Evolutionary conservation across 2,888 invertebrate species (phyloP), one percentile per base, ranked within the genome.

Genomic region (Epirrhoe alternata): DNA sequence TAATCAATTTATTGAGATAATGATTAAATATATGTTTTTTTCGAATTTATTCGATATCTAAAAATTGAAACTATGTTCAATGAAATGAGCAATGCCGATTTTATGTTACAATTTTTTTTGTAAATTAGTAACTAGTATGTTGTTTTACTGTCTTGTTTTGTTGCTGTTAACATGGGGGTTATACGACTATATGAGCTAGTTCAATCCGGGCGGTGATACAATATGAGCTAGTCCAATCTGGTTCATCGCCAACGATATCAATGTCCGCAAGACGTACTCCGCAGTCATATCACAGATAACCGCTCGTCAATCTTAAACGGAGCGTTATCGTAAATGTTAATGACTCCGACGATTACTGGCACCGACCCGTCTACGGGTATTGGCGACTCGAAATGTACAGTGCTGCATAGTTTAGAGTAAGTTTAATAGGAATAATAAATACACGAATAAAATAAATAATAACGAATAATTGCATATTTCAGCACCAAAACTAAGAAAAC

Each of bases 241-340:
- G 53, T 33, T 31, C 30, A 42, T 31, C 45, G 42, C 64, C 50
- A 42, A 57, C 38, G 38, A 42, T 42, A 42, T 42, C 38, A 42
- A 42, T 42, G 38, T 42, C n/a, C 47, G 31, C 16, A 52, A 51
- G 65, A 60, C 53, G 50, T 56, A 24, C 86, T 84, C 79, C 70
- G 68, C 72, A 75, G 64, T 70, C 81, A 86, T 83, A 84, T 86
- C 86, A 76, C 77, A 64, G 85, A 87, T 88, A 87, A 81, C 82
- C 75, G 76, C 78, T 24, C 86, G 86, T 91, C 89, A 90, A 91
- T 89, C 89, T 87, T 83, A 85, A 87, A 88, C 85, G 78, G 82
- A 83, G 83, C 86, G 88, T 90, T 90, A 89, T 89, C 92, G 89
- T 92, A 92, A 93, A 92, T 87, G 89, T 90, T 93, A 92, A 92